These are phyloP conservation scores for Drosophila mettleri DNA, from an alignment of 2,888 invertebrate genomes.

Conservation along the genomic window DNA sequence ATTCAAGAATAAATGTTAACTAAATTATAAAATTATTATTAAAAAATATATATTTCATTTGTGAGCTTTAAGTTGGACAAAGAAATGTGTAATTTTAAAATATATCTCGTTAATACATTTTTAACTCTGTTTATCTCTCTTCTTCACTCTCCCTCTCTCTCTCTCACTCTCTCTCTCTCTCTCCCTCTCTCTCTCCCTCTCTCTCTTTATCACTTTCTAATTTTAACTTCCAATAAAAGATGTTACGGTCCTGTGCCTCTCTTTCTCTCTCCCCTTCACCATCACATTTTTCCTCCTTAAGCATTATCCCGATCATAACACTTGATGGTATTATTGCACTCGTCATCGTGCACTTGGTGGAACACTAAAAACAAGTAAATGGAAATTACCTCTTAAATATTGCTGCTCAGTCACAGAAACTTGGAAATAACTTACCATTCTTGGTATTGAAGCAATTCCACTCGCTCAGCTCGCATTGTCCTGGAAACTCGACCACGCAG, in stretches of 20 bases:
- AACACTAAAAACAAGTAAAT: slow-evolving; percentile 45
- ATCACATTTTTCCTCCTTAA: slow-evolving; percentile 9
- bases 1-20: too few relatives aligned
- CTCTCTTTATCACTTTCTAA: not conserved
- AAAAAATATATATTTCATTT: not conserved
- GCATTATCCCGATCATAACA: slow-evolving; percentile 64
- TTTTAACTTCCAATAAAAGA: not conserved
- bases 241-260: not conserved
- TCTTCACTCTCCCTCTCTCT: not conserved
- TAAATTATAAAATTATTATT: not conserved
- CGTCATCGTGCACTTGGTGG: slow-evolving; percentile 65
- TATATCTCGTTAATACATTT: not conserved
- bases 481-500: slow-evolving; percentile 66
- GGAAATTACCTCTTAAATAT: not conserved
- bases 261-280: not conserved
- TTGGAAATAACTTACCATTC: slow-evolving; percentile 51
- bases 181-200: not conserved
- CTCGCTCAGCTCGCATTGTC: slow-evolving; percentile 66
- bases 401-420: accelerated
- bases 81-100: not conserved
- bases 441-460: slow-evolving; percentile 75
- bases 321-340: slow-evolving; percentile 56
- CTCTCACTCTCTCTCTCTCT: not conserved
- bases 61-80: slow-evolving; percentile 4
- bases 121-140: not conserved